Evolutionary conservation across 2,797 vertebrate species (phyloP), one percentile per base, ranked within the genome.

Genomic region (Sebastiscus tertius): DNA sequence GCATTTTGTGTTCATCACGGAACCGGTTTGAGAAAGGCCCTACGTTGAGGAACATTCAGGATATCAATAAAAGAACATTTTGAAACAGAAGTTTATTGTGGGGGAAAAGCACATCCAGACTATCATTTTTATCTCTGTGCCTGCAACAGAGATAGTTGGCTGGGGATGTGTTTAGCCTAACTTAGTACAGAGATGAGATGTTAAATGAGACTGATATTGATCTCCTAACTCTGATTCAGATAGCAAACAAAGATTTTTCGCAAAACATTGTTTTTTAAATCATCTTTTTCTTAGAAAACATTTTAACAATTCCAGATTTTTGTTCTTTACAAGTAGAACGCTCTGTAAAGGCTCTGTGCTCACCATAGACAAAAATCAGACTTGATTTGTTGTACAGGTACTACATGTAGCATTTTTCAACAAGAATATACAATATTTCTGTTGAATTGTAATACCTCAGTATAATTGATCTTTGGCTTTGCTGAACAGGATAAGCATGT

Each of bases 371-470:
- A 58, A 31, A 55, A 66, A 26, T 31, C 58, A 12, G 72, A 74
- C 33, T 68, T 71, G n/a, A 52, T 27, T 81, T 56, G 29, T 62
- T 11, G 29, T 62, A 20, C 27, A 76, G 39, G 59, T 46, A 29
- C 55, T 52, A 46, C 29, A 24, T 72, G 80, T 81, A 83, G 81
- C 77, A 79, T 68, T 82, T 74, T 61, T 72, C 0, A 11, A 70
- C 39, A 55, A 11, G 9, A 60, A 27, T 56, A 71, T 77, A 34
- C 8, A 70, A 58, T 34, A 46, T 46, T 72, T 54, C 61, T 79
- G 36, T 67, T 52, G 59, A 52, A 82, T 62, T 61, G 16, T 59
- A 55, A 82, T 81, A 85, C 75, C 78, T 85, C 70, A 78, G 42
- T 65, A 11, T 70, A 36, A 67, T 24, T 8, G 60, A 59, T 64